Evolutionary conservation across 2,888 invertebrate genomes (phyloP).

Genomic region (Ptychoptera albimana): DNA sequence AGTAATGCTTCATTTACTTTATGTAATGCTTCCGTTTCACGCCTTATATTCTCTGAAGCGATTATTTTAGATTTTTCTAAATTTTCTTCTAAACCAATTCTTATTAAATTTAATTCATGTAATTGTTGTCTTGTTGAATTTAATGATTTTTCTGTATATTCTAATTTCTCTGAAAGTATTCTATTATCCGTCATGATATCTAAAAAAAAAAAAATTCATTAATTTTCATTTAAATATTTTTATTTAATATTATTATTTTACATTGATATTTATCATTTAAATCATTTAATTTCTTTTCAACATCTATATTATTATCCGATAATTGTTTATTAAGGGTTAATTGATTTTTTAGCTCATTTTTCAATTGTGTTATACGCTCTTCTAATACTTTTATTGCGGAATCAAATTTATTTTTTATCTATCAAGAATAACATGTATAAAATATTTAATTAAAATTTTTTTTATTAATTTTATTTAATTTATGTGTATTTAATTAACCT

Average conservation of each 20-base stretch:
- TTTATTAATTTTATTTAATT: neutral
- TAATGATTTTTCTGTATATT: slow-evolving; percentile 17
- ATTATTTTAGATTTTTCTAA: slow-evolving; percentile 26
- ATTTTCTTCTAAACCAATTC: slow-evolving; percentile 28
- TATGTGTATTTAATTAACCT: slow-evolving; percentile 11
- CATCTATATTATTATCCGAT: slow-evolving; percentile 14
- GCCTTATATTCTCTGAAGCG: slow-evolving; percentile 27
- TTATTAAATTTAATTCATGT: slow-evolving; percentile 13
- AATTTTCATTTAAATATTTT: slow-evolving; percentile 8
- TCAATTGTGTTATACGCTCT: slow-evolving; percentile 25
- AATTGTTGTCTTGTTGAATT: slow-evolving; percentile 19
- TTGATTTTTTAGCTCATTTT: slow-evolving; percentile 15
- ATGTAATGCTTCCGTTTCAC: slow-evolving; percentile 33
- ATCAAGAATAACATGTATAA: slow-evolving; percentile 6
- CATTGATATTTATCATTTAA: slow-evolving; percentile 15
- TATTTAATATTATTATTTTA: slow-evolving; percentile 9
- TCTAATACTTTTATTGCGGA: slow-evolving; percentile 39
- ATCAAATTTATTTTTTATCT: slow-evolving; percentile 34
- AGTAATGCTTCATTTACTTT: slow-evolving; percentile 41
- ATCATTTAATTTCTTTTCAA: slow-evolving; percentile 14
- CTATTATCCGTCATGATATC: slow-evolving; percentile 14
- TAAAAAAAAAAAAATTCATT: neutral
- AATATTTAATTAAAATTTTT: neutral
- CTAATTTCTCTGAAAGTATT: slow-evolving; percentile 11
- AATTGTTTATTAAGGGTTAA: slow-evolving; percentile 14